Conservation (phyloP, 2,797 vertebrate genomes). For the Epinephelus malabaricus region DNA sequence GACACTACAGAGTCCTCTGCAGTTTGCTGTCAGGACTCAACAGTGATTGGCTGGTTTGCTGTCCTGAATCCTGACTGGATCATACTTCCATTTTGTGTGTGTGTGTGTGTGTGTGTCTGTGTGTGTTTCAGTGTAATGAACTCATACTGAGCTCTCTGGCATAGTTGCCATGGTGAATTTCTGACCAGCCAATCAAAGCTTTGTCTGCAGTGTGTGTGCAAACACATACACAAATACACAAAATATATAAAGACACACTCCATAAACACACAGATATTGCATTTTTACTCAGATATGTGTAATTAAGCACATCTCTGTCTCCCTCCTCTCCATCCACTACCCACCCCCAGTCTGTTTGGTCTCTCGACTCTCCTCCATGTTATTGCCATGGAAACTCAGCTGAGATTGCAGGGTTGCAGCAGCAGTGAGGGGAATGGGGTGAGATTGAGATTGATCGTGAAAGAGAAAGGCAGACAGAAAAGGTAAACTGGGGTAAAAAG, state of each 20-base stretch:
- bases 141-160: conserved; percentile 40
- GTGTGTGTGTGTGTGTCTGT: conserved; percentile 19
- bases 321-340: conserved; percentile 1
- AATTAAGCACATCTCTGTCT: conserved; percentile 19
- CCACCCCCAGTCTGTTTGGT: conserved; percentile 42
- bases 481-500: not conserved
- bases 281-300: conserved; percentile 14
- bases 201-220: conserved; percentile 30
- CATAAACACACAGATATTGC: conserved; percentile 10
- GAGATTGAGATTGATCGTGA: not conserved
- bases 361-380: conserved; percentile 29
- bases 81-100: conserved; percentile 22
- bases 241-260: conserved; percentile 1
- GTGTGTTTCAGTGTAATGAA: conserved; percentile 33
- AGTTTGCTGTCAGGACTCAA: not conserved
- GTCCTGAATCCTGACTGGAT: conserved; percentile 37
- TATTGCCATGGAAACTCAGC: conserved; percentile 77
- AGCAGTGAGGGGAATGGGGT: conserved; percentile 13
- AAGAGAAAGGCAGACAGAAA: not conserved
- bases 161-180: conserved; percentile 72
- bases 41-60: conserved; percentile 22
- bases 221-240: conserved; percentile 4
- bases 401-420: conserved; percentile 52
- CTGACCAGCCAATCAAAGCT: conserved; percentile 61
- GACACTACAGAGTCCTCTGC: conserved; percentile 15